A percentile compares a stretch with the other conserved stretches of the same genome.
These are phyloP conservation scores for Orchesellides sinensis DNA, from an alignment of 2,888 invertebrate species.

Conservation along the genomic window DNA sequence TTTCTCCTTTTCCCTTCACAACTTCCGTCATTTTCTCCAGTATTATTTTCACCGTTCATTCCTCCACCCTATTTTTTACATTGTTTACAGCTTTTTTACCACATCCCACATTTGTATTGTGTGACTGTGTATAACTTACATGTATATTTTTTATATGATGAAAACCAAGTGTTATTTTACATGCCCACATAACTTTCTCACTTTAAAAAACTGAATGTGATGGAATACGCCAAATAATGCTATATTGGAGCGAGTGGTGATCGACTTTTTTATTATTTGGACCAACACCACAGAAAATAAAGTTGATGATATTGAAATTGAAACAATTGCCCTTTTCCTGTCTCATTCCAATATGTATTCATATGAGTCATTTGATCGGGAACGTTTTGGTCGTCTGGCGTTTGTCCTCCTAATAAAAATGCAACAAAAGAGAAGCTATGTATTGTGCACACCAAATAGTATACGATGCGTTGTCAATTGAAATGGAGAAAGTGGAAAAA, in stretches of 20 bases:
- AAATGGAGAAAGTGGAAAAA: too few relatives aligned
- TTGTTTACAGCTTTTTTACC: conserved; percentile 56
- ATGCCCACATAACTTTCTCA: background rate
- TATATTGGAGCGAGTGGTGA: too few relatives aligned
- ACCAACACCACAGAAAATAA: background rate
- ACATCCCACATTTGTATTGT: conserved; percentile 41
- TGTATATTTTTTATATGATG: background rate
- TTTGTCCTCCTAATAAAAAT: too few relatives aligned
- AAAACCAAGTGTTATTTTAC: background rate
- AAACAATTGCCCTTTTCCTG: background rate
- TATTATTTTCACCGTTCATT: too few relatives aligned
- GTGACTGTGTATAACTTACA: background rate
- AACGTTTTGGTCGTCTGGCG: too few relatives aligned
- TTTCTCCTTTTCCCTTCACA: conserved; percentile 37
- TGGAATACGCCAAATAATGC: background rate
- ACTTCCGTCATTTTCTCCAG: conserved; percentile 17
- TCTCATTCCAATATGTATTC: too few relatives aligned
- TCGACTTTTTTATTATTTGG: conserved; percentile 3
- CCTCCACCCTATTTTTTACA: conserved; percentile 27
- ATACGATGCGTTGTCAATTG: too few relatives aligned
- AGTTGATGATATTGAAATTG: background rate
- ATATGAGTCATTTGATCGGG: too few relatives aligned
- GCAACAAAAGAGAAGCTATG: too few relatives aligned
- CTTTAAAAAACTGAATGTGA: conserved; percentile 4
- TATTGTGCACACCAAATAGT: too few relatives aligned